These are phyloP conservation scores for Zosterops pallidus DNA, from an alignment of 2,113 vertebrate genomes.

Conservation along the genomic window DNA sequence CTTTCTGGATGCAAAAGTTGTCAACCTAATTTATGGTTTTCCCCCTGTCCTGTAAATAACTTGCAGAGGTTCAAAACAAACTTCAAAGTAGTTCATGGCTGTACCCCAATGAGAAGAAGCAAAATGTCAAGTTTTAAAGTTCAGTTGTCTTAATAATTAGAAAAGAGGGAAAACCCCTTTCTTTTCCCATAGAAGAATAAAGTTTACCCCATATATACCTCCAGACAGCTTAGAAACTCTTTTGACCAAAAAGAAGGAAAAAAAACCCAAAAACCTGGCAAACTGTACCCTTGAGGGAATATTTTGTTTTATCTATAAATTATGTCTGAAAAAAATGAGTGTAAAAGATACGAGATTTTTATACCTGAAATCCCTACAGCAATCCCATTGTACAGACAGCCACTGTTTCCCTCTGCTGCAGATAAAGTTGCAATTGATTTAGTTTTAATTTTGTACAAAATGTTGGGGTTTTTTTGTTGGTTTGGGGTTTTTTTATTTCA, in stretches of 20 bases:
- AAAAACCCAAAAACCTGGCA: neutral
- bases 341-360: neutral
- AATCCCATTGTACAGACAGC: neutral
- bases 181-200: neutral
- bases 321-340: neutral
- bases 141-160: slow-evolving; percentile 4
- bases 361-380: neutral
- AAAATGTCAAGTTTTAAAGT: neutral
- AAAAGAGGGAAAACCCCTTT: neutral
- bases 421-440: neutral
- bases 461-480: neutral
- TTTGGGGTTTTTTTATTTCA: neutral
- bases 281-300: neutral
- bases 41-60: neutral
- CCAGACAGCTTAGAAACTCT: neutral
- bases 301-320: slow-evolving; percentile 45
- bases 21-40: slow-evolving; percentile 29
- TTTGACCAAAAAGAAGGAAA: neutral
- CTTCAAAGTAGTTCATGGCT: neutral
- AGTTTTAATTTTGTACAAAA: neutral
- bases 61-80: slow-evolving; percentile 35
- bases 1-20: slow-evolving; percentile 14
- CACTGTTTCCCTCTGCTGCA: neutral
- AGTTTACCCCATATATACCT: neutral
- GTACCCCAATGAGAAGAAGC: neutral